A percentile compares a stretch with the other conserved stretches of the same genome.
These are phyloP conservation scores for Microdon myrmicae DNA, from an alignment of 2,888 invertebrate species.

Conservation along the genomic window DNA sequence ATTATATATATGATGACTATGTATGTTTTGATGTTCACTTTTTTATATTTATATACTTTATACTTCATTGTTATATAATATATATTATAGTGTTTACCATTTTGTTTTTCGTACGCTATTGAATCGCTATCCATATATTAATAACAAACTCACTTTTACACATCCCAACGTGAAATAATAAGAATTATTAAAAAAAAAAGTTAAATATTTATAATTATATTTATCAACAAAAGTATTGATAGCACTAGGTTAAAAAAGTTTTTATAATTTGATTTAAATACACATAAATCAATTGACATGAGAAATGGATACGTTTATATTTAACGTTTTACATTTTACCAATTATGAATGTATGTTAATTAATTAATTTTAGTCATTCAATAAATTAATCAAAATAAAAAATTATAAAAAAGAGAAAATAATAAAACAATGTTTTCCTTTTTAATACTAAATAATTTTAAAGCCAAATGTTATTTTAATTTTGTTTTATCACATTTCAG, in stretches of 20 bases:
- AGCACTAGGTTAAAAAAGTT: slow-evolving; percentile 38
- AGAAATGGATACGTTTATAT: slow-evolving; percentile 13
- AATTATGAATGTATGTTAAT: slow-evolving; percentile 18
- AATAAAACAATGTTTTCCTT: slow-evolving; percentile 15
- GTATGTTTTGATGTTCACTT: slow-evolving; percentile 52
- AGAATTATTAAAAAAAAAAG: too few species aligned
- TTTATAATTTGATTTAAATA: slow-evolving; percentile 15
- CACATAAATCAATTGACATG: neutral
- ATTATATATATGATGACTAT: slow-evolving; percentile 60
- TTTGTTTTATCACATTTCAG: slow-evolving; percentile 52
- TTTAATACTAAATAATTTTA: slow-evolving; percentile 47
- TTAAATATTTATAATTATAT: neutral
- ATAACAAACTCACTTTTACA: too few species aligned
- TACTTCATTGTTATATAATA: slow-evolving; percentile 10
- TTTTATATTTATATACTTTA: slow-evolving; percentile 19
- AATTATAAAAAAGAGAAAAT: slow-evolving; percentile 31
- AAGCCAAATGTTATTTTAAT: slow-evolving; percentile 42
- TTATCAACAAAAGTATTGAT: slow-evolving; percentile 26
- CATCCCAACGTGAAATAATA: slow-evolving; percentile 8
- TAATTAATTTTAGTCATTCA: slow-evolving; percentile 11
- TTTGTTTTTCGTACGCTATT: too few species aligned
- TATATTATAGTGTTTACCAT: too few species aligned
- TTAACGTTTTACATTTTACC: slow-evolving; percentile 12
- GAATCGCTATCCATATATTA: too few species aligned
- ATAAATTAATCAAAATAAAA: slow-evolving; percentile 42